Base-by-base conservation (phyloP, 2,888 invertebrate species). In the Rhopalosiphum nymphaeae region DNA sequence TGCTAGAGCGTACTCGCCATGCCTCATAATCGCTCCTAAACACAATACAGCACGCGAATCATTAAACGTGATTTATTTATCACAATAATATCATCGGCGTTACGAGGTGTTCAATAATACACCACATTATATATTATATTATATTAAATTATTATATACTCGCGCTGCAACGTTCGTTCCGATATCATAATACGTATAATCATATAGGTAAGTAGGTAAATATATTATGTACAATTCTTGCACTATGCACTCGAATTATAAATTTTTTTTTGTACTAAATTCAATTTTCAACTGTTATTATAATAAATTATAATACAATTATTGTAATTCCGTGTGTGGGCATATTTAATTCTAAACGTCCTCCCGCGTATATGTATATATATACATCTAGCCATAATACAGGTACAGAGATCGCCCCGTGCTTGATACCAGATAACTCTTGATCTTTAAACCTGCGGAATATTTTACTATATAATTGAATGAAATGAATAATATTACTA, bases 1-100 rank as follows among this genome's bases (percentile, higher is more conserved):
- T 53, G 42, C 61, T 88, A 93, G 10, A 44, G n/a, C 93, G 56
- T 29, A 91, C 86, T 25, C 21, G 67, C 86, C 90, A 94, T 94
- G 61, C 94, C 90, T 94, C 90, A 94, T 93, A 93, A 93, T 94
- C 90, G 61, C 86, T 91, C 90, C 94, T 94, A n/a, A 9, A 46
- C 21, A 53, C 42, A 26, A 36, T 44, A 85, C 16, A 46, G 9
- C 44, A 42, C 57, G 11, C 36, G 26, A 29, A 53, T 53, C 49
- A 36, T 78, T 53, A 78, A 78, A 36, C 78, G 9, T 78, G 36
- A 36, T 78, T 78, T 78, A 78, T 36, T 36, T 78, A 78, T 78
- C 78, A 78, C 36, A 78, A 36, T 9, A 78, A 36, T 78, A 78
- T 36, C 78, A 78, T 36, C 21, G 78, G 36, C 21, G 36, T 21